These are phyloP conservation scores for Dendrocopos noguchii DNA, from an alignment of 2,113 vertebrate species.

Conservation along the genomic window DNA sequence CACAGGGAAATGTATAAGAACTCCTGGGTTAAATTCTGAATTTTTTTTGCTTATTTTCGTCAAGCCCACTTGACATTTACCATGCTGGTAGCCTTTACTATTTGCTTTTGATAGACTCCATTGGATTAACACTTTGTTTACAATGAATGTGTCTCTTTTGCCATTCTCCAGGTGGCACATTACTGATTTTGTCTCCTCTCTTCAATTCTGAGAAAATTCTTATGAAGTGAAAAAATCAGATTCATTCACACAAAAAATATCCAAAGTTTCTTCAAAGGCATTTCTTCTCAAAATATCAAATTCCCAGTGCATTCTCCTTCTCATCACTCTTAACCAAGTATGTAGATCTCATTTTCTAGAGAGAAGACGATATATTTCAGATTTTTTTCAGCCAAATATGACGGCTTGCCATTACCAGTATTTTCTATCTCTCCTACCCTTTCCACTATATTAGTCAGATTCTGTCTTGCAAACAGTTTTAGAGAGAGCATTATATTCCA, in stretches of 20 bases:
- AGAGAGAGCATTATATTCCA: not conserved
- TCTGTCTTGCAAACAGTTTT: not conserved
- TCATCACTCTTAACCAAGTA: not conserved
- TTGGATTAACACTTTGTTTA: not conserved
- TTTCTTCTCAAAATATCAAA: not conserved
- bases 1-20: not conserved
- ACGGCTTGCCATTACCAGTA: not conserved
- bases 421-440: not conserved
- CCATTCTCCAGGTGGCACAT: not conserved
- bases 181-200: not conserved
- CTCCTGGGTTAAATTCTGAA: not conserved
- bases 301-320: not conserved
- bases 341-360: not conserved
- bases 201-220: not conserved
- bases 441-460: not conserved
- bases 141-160: not conserved
- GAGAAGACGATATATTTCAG: not conserved
- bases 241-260: not conserved
- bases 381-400: conserved; percentile 12
- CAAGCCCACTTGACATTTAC: not conserved
- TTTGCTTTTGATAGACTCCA: not conserved
- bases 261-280: not conserved
- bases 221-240: not conserved
- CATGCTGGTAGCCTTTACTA: not conserved
- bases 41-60: not conserved